These are phyloP conservation scores for Amphiprion percula DNA, from an alignment of 2,113 vertebrate species.

Conservation along the genomic window DNA sequence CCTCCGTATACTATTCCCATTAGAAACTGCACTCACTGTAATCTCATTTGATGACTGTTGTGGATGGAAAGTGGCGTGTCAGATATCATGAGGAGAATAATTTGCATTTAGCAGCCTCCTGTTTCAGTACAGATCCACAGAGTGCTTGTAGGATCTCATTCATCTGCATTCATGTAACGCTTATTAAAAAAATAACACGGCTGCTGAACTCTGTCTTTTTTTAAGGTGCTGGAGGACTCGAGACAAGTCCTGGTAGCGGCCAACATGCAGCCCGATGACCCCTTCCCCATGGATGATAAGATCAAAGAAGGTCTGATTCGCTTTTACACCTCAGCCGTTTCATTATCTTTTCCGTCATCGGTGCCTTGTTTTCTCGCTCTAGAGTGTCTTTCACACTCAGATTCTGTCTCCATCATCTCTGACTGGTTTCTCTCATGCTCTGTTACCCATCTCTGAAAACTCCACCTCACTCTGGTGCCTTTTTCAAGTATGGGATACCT, in stretches of 20 bases:
- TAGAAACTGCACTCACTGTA: not conserved
- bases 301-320: constrained; percentile 93
- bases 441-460: not conserved
- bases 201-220: not conserved
- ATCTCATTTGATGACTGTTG: not conserved
- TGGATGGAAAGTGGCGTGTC: constrained; percentile 8
- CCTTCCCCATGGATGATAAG: constrained; percentile 96
- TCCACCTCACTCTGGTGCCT: constrained; percentile 3
- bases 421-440: not conserved
- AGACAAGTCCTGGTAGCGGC: constrained; percentile 89
- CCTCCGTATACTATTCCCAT: no score
- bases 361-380: not conserved
- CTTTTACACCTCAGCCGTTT: constrained; percentile 11
- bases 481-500: not conserved
- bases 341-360: not conserved
- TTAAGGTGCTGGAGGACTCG: constrained; percentile 97
- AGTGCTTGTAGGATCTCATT: not conserved
- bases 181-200: not conserved
- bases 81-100: not conserved
- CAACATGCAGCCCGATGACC: constrained; percentile 91
- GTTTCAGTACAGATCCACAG: not conserved
- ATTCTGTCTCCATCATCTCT: not conserved
- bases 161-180: not conserved
- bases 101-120: not conserved
- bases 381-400: not conserved